Evolutionary conservation across 2,113 vertebrate genomes (phyloP).

Genomic region (Nibea albiflora): DNA sequence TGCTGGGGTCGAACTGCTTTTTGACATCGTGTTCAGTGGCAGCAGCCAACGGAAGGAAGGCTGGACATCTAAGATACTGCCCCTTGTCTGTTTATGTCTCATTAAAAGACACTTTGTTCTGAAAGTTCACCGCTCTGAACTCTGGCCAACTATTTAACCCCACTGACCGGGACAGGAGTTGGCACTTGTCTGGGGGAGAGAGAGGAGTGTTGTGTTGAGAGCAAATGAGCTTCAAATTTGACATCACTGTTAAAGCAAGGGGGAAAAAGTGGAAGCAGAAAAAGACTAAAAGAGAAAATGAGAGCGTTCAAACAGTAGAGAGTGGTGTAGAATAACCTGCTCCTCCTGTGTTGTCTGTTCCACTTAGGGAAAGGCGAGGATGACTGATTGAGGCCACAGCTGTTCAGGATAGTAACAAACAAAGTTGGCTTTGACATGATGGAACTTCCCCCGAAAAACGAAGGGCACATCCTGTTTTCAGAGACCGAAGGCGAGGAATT

Average conservation of each 20-base stretch:
- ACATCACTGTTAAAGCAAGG: slow-evolving; percentile 38
- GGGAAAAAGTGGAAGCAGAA: slow-evolving; percentile 25
- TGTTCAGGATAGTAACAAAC: slow-evolving; percentile 68
- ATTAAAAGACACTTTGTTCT: slow-evolving; percentile 66
- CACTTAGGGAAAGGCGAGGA: slow-evolving; percentile 51
- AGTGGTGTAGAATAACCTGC: slow-evolving; percentile 50
- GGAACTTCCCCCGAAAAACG: slow-evolving; percentile 64
- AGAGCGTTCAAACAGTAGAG: slow-evolving; percentile 36
- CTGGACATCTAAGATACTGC: slow-evolving; percentile 50
- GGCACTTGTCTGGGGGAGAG: neutral
- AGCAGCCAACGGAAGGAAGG: slow-evolving; percentile 45
- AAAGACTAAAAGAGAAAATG: slow-evolving; percentile 30
- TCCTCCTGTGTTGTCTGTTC: slow-evolving; percentile 67
- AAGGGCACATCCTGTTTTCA: slow-evolving; percentile 70
- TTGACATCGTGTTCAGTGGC: slow-evolving; percentile 42
- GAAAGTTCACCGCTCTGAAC: slow-evolving; percentile 58
- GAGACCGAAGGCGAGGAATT: slow-evolving; percentile 31
- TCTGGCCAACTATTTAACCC: slow-evolving; percentile 61
- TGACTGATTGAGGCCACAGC: slow-evolving; percentile 79
- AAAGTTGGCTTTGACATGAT: slow-evolving; percentile 62
- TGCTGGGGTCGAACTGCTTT: slow-evolving; percentile 34
- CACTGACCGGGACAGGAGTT: slow-evolving; percentile 25
- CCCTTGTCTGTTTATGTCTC: slow-evolving; percentile 64
- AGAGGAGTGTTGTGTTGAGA: slow-evolving; percentile 8
- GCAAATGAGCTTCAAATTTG: slow-evolving; percentile 45